Conservation (phyloP, 1,140 invertebrate genomes). For the Pinna nobilis region DNA sequence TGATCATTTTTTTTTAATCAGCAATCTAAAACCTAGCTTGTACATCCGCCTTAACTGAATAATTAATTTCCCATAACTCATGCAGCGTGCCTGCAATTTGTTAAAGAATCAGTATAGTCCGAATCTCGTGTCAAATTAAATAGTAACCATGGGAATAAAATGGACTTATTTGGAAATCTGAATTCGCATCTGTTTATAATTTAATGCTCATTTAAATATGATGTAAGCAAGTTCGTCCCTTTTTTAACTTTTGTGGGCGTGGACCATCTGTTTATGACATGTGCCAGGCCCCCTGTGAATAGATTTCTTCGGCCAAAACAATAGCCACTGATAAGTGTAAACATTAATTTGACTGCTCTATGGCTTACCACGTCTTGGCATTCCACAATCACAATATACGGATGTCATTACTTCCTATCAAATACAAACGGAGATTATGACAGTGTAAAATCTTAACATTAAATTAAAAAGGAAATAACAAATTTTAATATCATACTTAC, state of each 20-base stretch:
- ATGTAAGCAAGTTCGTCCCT: slow-evolving; percentile 42
- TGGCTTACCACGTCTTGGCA: background rate
- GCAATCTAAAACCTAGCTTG: too few relatives aligned
- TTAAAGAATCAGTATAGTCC: too few relatives aligned
- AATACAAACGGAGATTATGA: background rate
- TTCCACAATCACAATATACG: background rate
- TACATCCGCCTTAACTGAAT: too few relatives aligned
- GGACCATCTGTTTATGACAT: slow-evolving; percentile 44
- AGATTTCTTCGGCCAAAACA: slow-evolving; percentile 45
- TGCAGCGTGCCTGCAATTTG: too few relatives aligned
- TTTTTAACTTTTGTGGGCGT: slow-evolving; percentile 38
- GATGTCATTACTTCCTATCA: background rate
- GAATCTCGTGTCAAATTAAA: slow-evolving; percentile 14
- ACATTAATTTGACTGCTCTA: slow-evolving; percentile 1
- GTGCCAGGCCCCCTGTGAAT: slow-evolving; percentile 48
- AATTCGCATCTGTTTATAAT: slow-evolving; percentile 39
- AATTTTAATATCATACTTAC: slow-evolving; percentile 10
- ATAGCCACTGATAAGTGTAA: slow-evolving; percentile 36
- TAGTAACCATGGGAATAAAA: slow-evolving; percentile 46
- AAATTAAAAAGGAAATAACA: background rate
- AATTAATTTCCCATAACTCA: too few relatives aligned
- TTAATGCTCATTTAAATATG: slow-evolving; percentile 40
- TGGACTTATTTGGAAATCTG: slow-evolving; percentile 40
- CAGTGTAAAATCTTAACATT: background rate
- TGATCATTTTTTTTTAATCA: too few relatives aligned